phyloP scores from a whole-genome alignment of 2,113 vertebrate genomes.

The Perognathus longimembris region DNA sequence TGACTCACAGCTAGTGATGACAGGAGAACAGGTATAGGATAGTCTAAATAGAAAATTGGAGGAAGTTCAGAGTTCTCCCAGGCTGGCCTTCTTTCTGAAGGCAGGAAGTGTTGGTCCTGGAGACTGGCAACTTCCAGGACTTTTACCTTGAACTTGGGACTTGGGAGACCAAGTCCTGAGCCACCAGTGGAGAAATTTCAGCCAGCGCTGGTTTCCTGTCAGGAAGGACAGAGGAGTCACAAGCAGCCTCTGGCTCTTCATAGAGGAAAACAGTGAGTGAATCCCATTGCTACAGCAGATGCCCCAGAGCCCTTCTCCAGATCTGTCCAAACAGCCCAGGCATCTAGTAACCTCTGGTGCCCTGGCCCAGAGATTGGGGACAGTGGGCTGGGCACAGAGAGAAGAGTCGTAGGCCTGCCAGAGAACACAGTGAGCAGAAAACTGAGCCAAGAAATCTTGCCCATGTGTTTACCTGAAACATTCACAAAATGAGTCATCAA shows the following conservation, averaged over 20 bases:
- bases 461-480: not conserved
- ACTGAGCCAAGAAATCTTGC: not conserved
- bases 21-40: not conserved
- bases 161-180: not conserved
- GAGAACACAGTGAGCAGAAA: not conserved
- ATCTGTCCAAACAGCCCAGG: not conserved
- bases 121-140: not conserved
- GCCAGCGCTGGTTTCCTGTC: not conserved
- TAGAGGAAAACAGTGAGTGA: not conserved
- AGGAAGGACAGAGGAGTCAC: not conserved
- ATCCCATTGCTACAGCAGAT: not conserved
- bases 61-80: not conserved
- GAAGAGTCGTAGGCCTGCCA: not conserved
- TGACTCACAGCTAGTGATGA: conserved; percentile 5
- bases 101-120: not conserved
- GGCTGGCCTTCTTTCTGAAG: not conserved
- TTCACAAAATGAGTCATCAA: conserved; percentile 26
- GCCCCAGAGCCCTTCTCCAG: not conserved
- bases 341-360: not conserved
- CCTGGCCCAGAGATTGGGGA: not conserved
- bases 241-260: not conserved
- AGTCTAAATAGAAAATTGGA: not conserved
- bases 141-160: not conserved
- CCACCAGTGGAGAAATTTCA: not conserved
- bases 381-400: not conserved